These are phyloP conservation scores for Lasioglossum villosulum DNA, from an alignment of 2,888 invertebrate genomes.

Conservation along the genomic window DNA sequence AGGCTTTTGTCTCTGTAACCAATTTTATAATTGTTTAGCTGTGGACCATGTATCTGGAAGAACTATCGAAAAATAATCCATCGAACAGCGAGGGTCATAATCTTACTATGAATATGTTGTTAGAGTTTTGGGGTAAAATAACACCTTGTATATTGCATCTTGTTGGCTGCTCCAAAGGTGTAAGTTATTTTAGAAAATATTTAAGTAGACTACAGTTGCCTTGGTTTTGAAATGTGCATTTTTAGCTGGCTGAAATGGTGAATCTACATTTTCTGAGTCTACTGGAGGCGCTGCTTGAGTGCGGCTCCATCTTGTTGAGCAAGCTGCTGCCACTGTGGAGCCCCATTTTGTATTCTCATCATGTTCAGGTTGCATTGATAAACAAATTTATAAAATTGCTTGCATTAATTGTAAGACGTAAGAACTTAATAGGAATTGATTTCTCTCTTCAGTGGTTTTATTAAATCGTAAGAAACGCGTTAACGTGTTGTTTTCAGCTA, in stretches of 20 bases:
- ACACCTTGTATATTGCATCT: slow-evolving; percentile 98
- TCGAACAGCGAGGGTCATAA: slow-evolving; percentile 90
- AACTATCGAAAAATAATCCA: slow-evolving; percentile 89
- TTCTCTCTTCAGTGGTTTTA: too few species aligned
- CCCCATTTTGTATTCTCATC: slow-evolving; percentile 96
- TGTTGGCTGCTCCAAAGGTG: slow-evolving; percentile 95
- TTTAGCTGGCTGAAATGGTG: slow-evolving; percentile 97
- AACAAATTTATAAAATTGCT: not conserved
- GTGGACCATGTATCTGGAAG: slow-evolving; percentile 99
- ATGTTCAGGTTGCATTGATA: slow-evolving; percentile 87
- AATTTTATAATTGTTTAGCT: slow-evolving; percentile 85
- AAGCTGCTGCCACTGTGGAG: slow-evolving; percentile 98
- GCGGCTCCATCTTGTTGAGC: slow-evolving; percentile 95
- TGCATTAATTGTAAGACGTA: not conserved
- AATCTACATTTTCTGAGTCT: slow-evolving; percentile 98
- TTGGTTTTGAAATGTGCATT: slow-evolving; percentile 36
- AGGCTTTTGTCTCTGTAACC: not conserved
- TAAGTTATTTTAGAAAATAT: slow-evolving; percentile 84
- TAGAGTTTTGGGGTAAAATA: slow-evolving; percentile 99
- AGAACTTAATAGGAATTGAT: too few species aligned
- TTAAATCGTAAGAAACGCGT: too few species aligned
- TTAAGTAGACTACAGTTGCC: not conserved
- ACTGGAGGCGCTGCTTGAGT: slow-evolving; percentile 97
- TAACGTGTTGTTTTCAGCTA: slow-evolving; percentile 86
- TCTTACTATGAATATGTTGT: slow-evolving; percentile 92